A percentile compares a stretch with the other conserved stretches of the same genome.
phyloP scores from a whole-genome alignment of 2,113 vertebrate genomes.

The Calidris pygmaea region DNA sequence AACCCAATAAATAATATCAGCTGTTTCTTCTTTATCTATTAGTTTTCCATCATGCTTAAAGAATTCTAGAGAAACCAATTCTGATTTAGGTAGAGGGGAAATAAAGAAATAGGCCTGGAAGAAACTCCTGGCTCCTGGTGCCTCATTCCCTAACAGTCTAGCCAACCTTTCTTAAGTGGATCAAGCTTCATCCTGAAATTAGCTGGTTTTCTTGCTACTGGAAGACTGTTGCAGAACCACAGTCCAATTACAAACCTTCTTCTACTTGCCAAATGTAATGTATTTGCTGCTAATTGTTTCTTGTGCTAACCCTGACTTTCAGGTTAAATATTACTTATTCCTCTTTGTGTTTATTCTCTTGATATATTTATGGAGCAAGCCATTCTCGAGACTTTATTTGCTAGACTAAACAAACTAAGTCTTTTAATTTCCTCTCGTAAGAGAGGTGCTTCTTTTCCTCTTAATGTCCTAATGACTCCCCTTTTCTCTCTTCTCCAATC shows the following conservation, averaged over 20 bases:
- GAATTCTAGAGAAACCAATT: not conserved
- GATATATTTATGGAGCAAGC: not conserved
- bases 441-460: not conserved
- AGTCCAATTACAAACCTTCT: not conserved
- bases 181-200: not conserved
- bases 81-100: not conserved
- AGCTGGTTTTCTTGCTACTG: not conserved
- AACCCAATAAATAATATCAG: not conserved
- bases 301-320: not conserved
- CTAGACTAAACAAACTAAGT: slow-evolving; percentile 13
- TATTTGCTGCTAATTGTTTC: not conserved
- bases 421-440: not conserved
- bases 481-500: not conserved
- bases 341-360: not conserved
- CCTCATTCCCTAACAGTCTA: not conserved
- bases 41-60: not conserved
- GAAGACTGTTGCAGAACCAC: not conserved
- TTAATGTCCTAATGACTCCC: not conserved
- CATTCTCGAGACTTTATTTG: not conserved
- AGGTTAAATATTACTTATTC: not conserved
- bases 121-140: not conserved
- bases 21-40: not conserved
- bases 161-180: not conserved
- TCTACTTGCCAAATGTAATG: not conserved
- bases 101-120: not conserved